phyloP scores from a whole-genome alignment of 2,797 vertebrate genomes.

The Phyllotis vaccarum region DNA sequence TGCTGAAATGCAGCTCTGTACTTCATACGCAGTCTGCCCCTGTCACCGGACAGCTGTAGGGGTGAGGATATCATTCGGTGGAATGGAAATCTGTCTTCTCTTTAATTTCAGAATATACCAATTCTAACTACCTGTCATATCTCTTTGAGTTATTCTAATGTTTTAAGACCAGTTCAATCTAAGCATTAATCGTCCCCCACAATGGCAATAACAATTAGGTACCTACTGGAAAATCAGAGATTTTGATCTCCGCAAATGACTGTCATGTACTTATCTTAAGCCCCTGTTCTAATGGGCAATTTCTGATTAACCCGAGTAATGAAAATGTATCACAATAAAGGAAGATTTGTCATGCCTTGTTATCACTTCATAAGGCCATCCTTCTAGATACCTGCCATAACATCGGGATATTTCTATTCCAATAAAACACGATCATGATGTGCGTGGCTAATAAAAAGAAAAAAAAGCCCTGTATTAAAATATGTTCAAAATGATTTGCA shows the following conservation, averaged over 20 bases:
- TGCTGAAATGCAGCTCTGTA: slow-evolving; percentile 36
- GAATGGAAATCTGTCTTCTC: slow-evolving; percentile 66
- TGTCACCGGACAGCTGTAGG: slow-evolving; percentile 58
- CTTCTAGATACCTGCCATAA: slow-evolving; percentile 75
- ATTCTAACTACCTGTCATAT: slow-evolving; percentile 75
- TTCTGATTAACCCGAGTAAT: slow-evolving; percentile 82
- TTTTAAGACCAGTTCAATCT: slow-evolving; percentile 78
- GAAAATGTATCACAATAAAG: slow-evolving; percentile 82
- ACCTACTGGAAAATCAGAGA: slow-evolving; percentile 79
- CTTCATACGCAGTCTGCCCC: slow-evolving; percentile 28
- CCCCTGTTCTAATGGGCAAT: slow-evolving; percentile 83
- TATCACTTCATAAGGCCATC: slow-evolving; percentile 78
- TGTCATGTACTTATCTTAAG: slow-evolving; percentile 82
- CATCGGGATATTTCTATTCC: slow-evolving; percentile 70
- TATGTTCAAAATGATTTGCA: slow-evolving; percentile 76
- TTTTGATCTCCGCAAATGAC: slow-evolving; percentile 80
- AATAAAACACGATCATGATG: slow-evolving; percentile 80
- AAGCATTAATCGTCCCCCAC: slow-evolving; percentile 76
- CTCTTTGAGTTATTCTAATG: slow-evolving; percentile 78
- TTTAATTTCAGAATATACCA: slow-evolving; percentile 74
- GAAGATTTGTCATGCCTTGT: slow-evolving; percentile 83
- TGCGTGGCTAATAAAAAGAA: slow-evolving; percentile 81
- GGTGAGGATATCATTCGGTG: slow-evolving; percentile 42
- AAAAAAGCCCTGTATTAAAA: slow-evolving; percentile 74
- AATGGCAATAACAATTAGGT: slow-evolving; percentile 81